These are phyloP conservation scores for Euura lappo DNA, from an alignment of 1,140 invertebrate genomes.

Conservation along the genomic window DNA sequence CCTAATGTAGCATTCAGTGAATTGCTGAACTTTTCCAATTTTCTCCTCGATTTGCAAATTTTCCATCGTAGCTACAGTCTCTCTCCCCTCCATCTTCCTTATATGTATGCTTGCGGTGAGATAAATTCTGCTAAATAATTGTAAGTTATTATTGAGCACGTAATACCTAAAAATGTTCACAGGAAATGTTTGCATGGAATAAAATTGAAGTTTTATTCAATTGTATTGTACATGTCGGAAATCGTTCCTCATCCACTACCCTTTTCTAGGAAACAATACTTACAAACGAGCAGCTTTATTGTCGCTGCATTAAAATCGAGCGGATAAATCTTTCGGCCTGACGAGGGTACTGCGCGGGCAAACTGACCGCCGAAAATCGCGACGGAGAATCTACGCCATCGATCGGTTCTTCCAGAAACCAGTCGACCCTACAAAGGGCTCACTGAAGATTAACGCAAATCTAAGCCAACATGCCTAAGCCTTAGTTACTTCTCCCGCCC, in stretches of 20 bases:
- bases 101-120: too few relatives aligned
- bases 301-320: too few relatives aligned
- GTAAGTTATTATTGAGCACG: too few relatives aligned
- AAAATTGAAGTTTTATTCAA: too few relatives aligned
- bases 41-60: conserved; percentile 34
- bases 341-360: not conserved
- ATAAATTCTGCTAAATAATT: too few relatives aligned
- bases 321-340: not conserved
- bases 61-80: not conserved
- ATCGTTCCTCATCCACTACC: too few relatives aligned
- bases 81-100: not conserved
- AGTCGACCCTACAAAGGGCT: not conserved
- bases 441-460: conserved; percentile 1
- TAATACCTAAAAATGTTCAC: too few relatives aligned
- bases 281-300: too few relatives aligned
- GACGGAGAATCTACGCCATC: not conserved
- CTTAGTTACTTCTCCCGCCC: conserved; percentile 3
- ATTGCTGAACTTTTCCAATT: conserved; percentile 31
- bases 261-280: too few relatives aligned
- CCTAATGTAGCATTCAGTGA: conserved; percentile 27
- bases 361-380: not conserved
- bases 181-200: too few relatives aligned
- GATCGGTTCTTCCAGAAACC: not conserved
- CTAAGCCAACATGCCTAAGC: conserved; percentile 1
- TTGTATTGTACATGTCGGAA: too few relatives aligned